A percentile compares a stretch with the other conserved stretches of the same genome.
Evolutionary conservation across 2,888 invertebrate species (phyloP).

Genomic region (Cyrtodaria siliqua): DNA sequence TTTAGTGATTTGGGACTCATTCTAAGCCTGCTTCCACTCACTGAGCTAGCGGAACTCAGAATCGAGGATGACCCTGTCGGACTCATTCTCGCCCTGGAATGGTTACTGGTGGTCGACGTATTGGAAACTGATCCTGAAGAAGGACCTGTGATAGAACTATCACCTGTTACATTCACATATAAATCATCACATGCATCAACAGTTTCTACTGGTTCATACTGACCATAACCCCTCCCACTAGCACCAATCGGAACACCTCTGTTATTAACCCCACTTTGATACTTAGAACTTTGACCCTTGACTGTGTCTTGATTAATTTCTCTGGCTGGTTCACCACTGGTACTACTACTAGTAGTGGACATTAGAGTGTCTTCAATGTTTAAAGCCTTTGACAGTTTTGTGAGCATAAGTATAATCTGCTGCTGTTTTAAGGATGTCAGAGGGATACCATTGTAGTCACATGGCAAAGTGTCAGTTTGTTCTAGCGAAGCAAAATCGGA

Average conservation of each 20-base stretch:
- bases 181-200: conserved; percentile 33
- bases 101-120: conserved; percentile 48
- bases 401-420: conserved; percentile 78
- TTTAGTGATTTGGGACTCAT: conserved; percentile 79
- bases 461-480: conserved; percentile 74
- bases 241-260: conserved; percentile 18
- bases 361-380: conserved; percentile 77
- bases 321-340: conserved; percentile 36
- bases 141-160: conserved; percentile 36
- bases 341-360: conserved; percentile 69
- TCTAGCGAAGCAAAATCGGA: conserved; percentile 78
- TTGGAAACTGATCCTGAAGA: conserved; percentile 38
- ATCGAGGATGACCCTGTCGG: conserved; percentile 62
- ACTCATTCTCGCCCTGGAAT: conserved; percentile 60
- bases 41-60: conserved; percentile 65
- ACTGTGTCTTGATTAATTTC: conserved; percentile 6
- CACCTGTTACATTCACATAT: conserved; percentile 43
- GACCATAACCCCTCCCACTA: conserved; percentile 19
- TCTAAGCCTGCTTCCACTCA: conserved; percentile 59
- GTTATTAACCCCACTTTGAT: not conserved
- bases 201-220: conserved; percentile 17
- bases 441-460: conserved; percentile 78
- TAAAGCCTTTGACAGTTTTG: conserved; percentile 75
- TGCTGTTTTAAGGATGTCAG: conserved; percentile 78
- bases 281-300: conserved; percentile 16